Conservation (phyloP, 2,888 invertebrate genomes). For the Archips crataeganus region DNA sequence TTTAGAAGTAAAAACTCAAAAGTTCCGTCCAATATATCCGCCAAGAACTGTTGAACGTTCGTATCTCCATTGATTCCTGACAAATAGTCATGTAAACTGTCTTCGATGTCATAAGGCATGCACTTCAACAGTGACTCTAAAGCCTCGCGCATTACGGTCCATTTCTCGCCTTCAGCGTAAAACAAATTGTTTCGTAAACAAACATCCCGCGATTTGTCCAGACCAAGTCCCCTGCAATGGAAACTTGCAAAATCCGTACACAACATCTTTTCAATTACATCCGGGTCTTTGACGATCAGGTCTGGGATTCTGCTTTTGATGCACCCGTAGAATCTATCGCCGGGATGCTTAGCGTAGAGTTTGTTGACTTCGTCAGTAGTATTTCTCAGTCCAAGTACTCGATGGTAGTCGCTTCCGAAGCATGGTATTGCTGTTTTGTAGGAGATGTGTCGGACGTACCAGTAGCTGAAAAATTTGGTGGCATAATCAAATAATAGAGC, state of each 20-base stretch:
- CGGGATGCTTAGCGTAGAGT: slow-evolving; percentile 64
- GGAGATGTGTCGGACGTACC: slow-evolving; percentile 77
- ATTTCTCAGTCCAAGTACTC: slow-evolving; percentile 68
- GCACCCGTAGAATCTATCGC: slow-evolving; percentile 73
- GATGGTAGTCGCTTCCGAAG: slow-evolving; percentile 75
- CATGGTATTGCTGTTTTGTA: slow-evolving; percentile 72
- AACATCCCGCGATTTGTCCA: slow-evolving; percentile 83
- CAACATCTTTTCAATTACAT: slow-evolving; percentile 75
- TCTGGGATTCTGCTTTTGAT: slow-evolving; percentile 79
- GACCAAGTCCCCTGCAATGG: slow-evolving; percentile 79
- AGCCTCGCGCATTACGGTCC: slow-evolving; percentile 72
- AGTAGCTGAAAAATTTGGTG: slow-evolving; percentile 81
- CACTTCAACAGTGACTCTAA: slow-evolving; percentile 72
- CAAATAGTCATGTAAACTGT: slow-evolving; percentile 78
- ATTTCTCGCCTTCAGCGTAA: slow-evolving; percentile 80
- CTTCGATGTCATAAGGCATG: slow-evolving; percentile 65
- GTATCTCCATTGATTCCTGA: slow-evolving; percentile 81
- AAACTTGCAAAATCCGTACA: slow-evolving; percentile 80
- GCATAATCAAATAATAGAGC: slow-evolving; percentile 77
- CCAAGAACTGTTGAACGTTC: slow-evolving; percentile 79
- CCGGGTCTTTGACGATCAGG: slow-evolving; percentile 76
- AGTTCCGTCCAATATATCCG: slow-evolving; percentile 78
- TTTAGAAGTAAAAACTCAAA: slow-evolving; percentile 75
- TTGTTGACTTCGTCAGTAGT: slow-evolving; percentile 72
- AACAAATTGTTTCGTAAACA: slow-evolving; percentile 84